A percentile compares a stretch with the other conserved stretches of the same genome.
Evolutionary conservation across 2,888 invertebrate species (phyloP).

Genomic region (Lasioglossum marginatum): DNA sequence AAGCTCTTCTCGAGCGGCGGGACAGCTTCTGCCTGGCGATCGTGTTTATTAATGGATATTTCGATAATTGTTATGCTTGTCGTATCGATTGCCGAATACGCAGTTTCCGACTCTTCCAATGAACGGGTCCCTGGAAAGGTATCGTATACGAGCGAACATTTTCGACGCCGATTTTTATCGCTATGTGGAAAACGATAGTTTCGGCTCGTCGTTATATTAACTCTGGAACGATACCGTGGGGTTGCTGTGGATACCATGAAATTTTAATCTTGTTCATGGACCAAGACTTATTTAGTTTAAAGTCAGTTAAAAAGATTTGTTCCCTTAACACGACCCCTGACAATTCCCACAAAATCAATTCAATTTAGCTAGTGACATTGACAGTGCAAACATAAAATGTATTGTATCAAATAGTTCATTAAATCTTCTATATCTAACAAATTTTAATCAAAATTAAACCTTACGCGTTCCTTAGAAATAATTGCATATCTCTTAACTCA

Average conservation of each 20-base stretch:
- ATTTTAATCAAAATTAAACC: not conserved
- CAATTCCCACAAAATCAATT: not conserved
- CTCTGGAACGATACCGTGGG: not conserved
- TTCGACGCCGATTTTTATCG: constrained; percentile 74
- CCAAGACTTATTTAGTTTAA: not conserved
- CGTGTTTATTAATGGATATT: constrained; percentile 48
- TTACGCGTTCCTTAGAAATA: not conserved
- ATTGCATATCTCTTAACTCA: not conserved
- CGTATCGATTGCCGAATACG: constrained; percentile 18
- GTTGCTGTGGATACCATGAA: not conserved
- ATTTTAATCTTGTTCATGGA: not conserved
- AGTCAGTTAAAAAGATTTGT: not conserved
- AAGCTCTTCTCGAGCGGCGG: constrained; percentile 7
- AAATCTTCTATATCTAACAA: not conserved
- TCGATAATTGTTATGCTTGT: constrained; percentile 50
- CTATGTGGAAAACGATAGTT: not conserved
- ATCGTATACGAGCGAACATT: constrained; percentile 36
- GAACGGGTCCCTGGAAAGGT: constrained; percentile 28
- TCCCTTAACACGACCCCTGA: not conserved
- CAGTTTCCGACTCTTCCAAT: constrained; percentile 38
- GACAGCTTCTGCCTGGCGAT: not conserved
- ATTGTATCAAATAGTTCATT: not conserved
- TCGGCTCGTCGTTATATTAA: constrained; percentile 20
- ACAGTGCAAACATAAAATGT: not conserved
- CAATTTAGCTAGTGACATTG: not conserved